Conservation (phyloP, 2,113 vertebrate species). For the Motacilla tschutschensis region DNA sequence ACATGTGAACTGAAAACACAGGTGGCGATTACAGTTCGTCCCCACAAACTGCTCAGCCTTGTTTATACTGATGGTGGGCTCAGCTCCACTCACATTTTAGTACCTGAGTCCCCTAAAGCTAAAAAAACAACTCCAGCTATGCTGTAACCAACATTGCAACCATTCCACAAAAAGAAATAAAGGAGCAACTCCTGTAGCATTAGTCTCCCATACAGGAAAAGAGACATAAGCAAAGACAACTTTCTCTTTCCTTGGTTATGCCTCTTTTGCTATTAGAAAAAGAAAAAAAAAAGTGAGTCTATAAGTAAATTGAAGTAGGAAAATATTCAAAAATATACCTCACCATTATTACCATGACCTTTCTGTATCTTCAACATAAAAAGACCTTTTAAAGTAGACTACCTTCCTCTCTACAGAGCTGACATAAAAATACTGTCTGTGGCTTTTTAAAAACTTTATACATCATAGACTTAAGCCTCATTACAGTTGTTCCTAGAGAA, state of each 20-base stretch:
- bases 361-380: neutral
- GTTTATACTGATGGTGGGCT: neutral
- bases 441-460: neutral
- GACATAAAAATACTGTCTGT: neutral
- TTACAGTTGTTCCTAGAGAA: neutral
- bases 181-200: neutral
- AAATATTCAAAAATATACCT: neutral
- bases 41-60: neutral
- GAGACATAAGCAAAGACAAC: neutral
- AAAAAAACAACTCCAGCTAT: neutral
- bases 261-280: neutral
- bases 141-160: neutral
- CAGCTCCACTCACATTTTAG: neutral
- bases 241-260: neutral
- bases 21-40: neutral
- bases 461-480: neutral
- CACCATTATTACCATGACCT: neutral
- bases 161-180: neutral
- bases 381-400: neutral
- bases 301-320: neutral
- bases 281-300: too few species aligned
- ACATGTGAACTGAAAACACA: neutral
- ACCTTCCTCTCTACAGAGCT: neutral
- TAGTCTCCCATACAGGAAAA: neutral
- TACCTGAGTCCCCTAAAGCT: rapidly evolving